Evolutionary conservation across 2,888 invertebrate species (phyloP), one percentile per base, ranked within the genome.

Genomic region (Brenthis hecate): DNA sequence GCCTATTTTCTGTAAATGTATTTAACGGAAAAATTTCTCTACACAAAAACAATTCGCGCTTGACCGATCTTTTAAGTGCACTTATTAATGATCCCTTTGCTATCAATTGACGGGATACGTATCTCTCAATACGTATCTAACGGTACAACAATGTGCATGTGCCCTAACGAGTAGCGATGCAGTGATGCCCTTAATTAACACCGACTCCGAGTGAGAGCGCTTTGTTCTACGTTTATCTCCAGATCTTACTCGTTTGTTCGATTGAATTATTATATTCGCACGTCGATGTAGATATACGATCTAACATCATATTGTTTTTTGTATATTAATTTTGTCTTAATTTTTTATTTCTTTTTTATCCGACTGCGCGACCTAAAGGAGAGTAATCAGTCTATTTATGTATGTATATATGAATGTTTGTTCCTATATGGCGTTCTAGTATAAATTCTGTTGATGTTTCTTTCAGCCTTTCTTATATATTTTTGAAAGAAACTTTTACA

Each of bases 101-200:
- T 36, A 65, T 48, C 57, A 56, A 56, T 36, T 64, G 51, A 14
- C 19, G 14, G 50, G 32, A 64, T 66, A 58, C 16, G 13, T 70
- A 64, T 60, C 56, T 63, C 63, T 58, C 8, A 54, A 28, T 62
- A 56, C 6, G 32, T 43, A 43, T 47, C 60, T 64, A 67, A 70
- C 70, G 66, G 63, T 64, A 62, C 58, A 66, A 72, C 71, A 73
- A 73, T 77, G 77, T 62, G 68, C 60, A 68, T 56, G 63, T 57
- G 55, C 71, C 77, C 77, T 81, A 82, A 83, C 80, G 80, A 77
- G 74, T 75, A 85, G 77, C 76, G 81, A 84, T 84, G 80, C 75
- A 80, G 78, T 77, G 83, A 82, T 84, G 83, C 78, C 82, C 81
- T 82, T 85, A 85, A 85, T 85, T 85, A 82, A 79, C 77, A 76